A percentile compares a stretch with the other conserved stretches of the same genome.
Evolutionary conservation across 1,140 invertebrate genomes (phyloP).

Genomic region (Drosophila cardini): DNA sequence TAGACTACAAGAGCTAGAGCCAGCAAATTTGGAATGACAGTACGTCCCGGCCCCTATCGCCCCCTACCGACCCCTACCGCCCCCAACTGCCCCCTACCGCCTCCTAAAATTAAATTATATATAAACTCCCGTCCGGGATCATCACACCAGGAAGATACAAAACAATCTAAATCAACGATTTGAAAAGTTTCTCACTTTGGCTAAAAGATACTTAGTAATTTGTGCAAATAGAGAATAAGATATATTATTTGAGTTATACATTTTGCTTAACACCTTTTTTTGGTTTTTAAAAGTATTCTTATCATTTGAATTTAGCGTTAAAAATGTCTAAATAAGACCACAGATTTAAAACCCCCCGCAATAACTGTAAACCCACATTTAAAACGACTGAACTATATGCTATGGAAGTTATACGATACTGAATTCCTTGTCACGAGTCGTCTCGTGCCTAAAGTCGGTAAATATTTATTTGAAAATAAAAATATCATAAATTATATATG

Average conservation of each 20-base stretch:
- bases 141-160: not conserved
- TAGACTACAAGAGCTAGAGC: too few relatives aligned
- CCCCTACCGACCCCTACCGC: too few relatives aligned
- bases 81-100: too few relatives aligned
- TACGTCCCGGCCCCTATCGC: too few relatives aligned
- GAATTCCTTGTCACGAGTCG: conserved; percentile 47
- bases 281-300: conserved; percentile 17
- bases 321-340: conserved; percentile 24
- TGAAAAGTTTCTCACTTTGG: not conserved
- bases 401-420: conserved; percentile 41
- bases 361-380: conserved; percentile 41
- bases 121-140: too few relatives aligned
- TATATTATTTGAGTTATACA: conserved; percentile 25
- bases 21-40: too few relatives aligned
- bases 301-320: conserved; percentile 38
- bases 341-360: conserved; percentile 38
- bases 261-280: conserved; percentile 37
- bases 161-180: conserved; percentile 5
- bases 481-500: conserved; percentile 54
- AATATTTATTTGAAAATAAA: conserved; percentile 37
- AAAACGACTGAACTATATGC: conserved; percentile 47
- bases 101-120: too few relatives aligned
- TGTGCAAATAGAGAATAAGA: conserved; percentile 5
- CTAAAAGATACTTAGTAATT: not conserved
- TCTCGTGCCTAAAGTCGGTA: conserved; percentile 51